Conservation (phyloP, 2,888 invertebrate genomes). For the Azorinus chamasolen region DNA sequence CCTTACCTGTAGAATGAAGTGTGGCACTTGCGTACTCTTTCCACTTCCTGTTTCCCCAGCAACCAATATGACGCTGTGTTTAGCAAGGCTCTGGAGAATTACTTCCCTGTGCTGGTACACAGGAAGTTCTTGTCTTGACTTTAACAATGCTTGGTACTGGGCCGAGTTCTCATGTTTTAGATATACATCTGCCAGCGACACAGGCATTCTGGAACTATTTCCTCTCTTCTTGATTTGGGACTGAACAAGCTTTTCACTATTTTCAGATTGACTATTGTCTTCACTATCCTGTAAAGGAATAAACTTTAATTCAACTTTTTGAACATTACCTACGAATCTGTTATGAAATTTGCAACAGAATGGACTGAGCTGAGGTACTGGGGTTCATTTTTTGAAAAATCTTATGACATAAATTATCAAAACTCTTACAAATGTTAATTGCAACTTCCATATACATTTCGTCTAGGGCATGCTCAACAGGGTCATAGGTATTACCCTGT, state of each 20-base stretch:
- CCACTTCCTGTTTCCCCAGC: constrained; percentile 86
- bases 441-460: too few relatives aligned
- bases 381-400: too few relatives aligned
- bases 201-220: not conserved
- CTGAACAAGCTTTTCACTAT: not conserved
- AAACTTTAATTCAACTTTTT: too few relatives aligned
- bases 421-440: too few relatives aligned
- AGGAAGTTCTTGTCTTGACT: constrained; percentile 76
- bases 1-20: constrained; percentile 83
- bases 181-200: constrained; percentile 11
- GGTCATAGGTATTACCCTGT: too few relatives aligned
- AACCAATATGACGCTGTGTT: constrained; percentile 79
- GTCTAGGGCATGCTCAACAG: not conserved
- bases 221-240: not conserved
- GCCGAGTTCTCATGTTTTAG: constrained; percentile 32
- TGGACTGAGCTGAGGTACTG: too few relatives aligned
- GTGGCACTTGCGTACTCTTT: constrained; percentile 85
- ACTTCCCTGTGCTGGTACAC: constrained; percentile 76
- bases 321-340: too few relatives aligned
- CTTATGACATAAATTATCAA: too few relatives aligned
- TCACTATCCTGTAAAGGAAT: too few relatives aligned
- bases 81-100: constrained; percentile 71
- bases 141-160: constrained; percentile 68
- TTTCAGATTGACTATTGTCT: too few relatives aligned
- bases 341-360: too few relatives aligned